Evolutionary conservation across 2,888 invertebrate genomes (phyloP).

Genomic region (Lamellibrachia columna): DNA sequence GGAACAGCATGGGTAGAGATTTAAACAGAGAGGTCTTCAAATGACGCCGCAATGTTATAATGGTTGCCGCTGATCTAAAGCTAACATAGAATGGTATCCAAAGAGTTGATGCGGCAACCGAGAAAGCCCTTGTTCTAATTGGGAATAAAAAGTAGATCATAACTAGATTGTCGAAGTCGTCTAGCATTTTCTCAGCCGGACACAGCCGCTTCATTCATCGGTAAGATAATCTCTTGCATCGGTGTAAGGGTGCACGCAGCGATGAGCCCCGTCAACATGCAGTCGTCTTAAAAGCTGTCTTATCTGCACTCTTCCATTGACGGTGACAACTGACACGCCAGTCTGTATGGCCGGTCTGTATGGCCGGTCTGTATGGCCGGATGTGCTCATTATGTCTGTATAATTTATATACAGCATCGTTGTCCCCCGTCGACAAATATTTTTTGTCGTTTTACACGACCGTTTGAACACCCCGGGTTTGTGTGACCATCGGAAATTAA

Average conservation of each 20-base stretch:
- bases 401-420: not conserved
- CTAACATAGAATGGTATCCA: not conserved
- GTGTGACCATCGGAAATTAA: conserved; percentile 1
- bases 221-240: conserved; percentile 1
- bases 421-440: not conserved
- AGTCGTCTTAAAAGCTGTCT: not conserved
- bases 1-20: not conserved
- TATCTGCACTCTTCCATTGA: not conserved
- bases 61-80: not conserved
- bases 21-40: not conserved
- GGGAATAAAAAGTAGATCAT: not conserved
- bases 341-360: not conserved
- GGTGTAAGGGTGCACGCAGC: not conserved
- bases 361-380: not conserved
- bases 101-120: not conserved
- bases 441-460: not conserved
- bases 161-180: not conserved
- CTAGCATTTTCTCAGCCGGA: not conserved
- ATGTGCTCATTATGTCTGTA: not conserved
- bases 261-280: not conserved
- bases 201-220: not conserved
- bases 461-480: not conserved
- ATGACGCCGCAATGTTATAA: not conserved
- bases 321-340: no score
- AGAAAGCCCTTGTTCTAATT: not conserved